Evolutionary conservation across 2,888 invertebrate genomes (phyloP).

Genomic region (Aphidoletes aphidimyza): DNA sequence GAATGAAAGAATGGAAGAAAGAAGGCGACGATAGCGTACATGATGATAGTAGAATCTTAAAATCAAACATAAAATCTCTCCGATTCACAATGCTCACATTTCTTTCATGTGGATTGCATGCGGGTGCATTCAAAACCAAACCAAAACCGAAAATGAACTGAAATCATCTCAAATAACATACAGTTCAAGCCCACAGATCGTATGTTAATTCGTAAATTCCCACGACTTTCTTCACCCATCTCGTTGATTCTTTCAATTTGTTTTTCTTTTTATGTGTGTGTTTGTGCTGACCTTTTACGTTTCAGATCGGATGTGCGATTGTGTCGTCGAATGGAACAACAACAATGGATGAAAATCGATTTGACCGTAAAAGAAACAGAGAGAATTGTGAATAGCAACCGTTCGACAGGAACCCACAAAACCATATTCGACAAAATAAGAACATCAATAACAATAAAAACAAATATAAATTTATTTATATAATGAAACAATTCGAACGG

Average conservation of each 20-base stretch:
- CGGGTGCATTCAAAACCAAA: not conserved
- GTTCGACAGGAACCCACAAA: not conserved
- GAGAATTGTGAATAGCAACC: not conserved
- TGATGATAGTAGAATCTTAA: too few species aligned
- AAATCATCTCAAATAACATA: not conserved
- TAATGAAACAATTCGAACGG: too few species aligned
- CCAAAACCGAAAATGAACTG: not conserved
- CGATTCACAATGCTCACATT: not conserved
- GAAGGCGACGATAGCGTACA: not conserved
- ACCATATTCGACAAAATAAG: not conserved
- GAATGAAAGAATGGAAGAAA: not conserved
- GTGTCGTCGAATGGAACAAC: not conserved
- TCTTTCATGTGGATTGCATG: not conserved
- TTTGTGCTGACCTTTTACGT: conserved; percentile 17
- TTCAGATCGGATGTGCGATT: not conserved
- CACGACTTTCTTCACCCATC: conserved; percentile 23
- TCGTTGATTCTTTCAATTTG: too few species aligned
- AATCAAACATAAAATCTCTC: not conserved
- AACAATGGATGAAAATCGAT: not conserved
- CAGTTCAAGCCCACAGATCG: not conserved
- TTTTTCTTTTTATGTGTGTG: too few species aligned
- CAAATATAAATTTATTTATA: not conserved
- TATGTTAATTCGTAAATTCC: conserved; percentile 29
- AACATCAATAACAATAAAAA: conserved; percentile 14
- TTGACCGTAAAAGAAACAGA: too few species aligned